Evolutionary conservation across 2,113 vertebrate genomes (phyloP).

Genomic region (Cricetomys ansorgei): DNA sequence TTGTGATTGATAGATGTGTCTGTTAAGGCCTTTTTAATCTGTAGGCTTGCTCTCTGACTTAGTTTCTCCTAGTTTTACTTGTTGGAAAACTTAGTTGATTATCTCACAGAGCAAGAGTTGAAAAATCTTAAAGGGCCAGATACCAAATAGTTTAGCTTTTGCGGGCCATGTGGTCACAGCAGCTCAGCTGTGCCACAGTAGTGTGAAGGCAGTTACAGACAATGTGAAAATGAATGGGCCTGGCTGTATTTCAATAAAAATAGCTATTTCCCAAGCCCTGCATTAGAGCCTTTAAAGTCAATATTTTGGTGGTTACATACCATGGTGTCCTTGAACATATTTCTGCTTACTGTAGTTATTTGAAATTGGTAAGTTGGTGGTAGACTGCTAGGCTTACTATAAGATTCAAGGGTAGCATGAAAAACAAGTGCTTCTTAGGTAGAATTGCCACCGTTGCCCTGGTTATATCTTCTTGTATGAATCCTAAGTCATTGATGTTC

Average conservation of each 20-base stretch:
- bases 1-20: conserved; percentile 37
- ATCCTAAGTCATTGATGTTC: background rate
- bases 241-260: background rate
- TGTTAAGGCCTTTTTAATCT: background rate
- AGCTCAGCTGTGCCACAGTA: background rate
- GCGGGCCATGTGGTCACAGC: background rate
- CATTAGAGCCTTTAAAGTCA: background rate
- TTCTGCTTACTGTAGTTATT: background rate
- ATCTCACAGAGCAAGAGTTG: background rate
- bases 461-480: background rate
- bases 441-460: background rate
- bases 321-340: background rate
- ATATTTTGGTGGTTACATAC: background rate
- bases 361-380: background rate
- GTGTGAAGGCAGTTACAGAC: background rate
- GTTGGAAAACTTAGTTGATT: conserved; percentile 25
- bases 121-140: background rate
- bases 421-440: background rate
- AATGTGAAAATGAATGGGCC: background rate
- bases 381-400: background rate
- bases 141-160: conserved; percentile 22
- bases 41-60: background rate
- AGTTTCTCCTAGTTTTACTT: background rate
- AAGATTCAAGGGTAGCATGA: background rate
- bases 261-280: background rate